Conservation (phyloP, 2,113 vertebrate species). For the Tachysurus fulvidraco region DNA sequence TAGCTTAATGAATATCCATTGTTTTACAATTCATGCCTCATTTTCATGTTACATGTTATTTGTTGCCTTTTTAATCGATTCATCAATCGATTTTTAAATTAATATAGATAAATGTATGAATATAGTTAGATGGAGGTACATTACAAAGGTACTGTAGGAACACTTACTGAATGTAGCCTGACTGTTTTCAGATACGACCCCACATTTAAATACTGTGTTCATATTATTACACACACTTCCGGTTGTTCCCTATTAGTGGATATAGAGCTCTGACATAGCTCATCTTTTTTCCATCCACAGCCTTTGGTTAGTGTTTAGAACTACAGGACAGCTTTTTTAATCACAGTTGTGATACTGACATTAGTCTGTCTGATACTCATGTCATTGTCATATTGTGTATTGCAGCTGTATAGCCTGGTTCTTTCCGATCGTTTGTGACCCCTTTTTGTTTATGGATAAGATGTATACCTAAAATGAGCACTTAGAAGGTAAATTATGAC, state of each 20-base stretch:
- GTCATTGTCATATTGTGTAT: background rate
- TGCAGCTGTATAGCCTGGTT: background rate
- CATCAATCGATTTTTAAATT: no score
- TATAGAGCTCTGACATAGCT: background rate
- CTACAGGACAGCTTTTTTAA: background rate
- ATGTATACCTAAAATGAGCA: no score
- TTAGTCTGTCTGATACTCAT: background rate
- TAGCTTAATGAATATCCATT: background rate
- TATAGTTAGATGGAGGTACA: no score
- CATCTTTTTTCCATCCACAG: background rate
- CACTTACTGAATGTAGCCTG: background rate
- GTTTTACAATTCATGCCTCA: no score
- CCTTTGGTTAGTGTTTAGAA: background rate
- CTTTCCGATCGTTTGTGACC: background rate
- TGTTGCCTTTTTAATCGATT: no score
- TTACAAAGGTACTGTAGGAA: background rate
- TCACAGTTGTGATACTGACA: background rate
- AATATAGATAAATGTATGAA: no score
- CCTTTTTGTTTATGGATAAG: background rate
- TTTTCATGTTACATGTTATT: no score
- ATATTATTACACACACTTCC: background rate
- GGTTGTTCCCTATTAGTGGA: background rate
- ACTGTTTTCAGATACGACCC: background rate
- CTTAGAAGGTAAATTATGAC: background rate
- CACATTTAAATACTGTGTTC: background rate